phyloP scores from a whole-genome alignment of 2,797 vertebrate species.

The Pteronotus mesoamericanus region DNA sequence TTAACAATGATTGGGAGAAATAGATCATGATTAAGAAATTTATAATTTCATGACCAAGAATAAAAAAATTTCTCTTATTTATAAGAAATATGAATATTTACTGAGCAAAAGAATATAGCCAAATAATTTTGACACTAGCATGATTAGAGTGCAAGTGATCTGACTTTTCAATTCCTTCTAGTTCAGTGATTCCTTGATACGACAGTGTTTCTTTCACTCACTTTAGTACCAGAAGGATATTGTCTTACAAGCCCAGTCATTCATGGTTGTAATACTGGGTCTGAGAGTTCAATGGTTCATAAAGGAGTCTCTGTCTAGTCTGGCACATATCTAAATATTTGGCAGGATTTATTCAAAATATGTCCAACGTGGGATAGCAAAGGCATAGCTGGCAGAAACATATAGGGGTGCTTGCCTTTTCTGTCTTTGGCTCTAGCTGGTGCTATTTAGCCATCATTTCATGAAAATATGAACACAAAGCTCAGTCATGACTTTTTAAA shows the following conservation, averaged over 20 bases:
- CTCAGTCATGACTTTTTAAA: constrained; percentile 20
- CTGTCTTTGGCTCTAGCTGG: neutral
- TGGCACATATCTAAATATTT: neutral
- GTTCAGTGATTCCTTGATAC: neutral
- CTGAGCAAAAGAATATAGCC: neutral
- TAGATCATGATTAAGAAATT: neutral
- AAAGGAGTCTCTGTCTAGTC: neutral
- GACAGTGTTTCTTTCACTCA: constrained; percentile 4
- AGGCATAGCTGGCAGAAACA: neutral
- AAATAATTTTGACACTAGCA: neutral
- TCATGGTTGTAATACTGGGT: neutral
- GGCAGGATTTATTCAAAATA: neutral
- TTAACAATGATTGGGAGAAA: neutral
- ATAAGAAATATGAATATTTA: constrained; percentile 1
- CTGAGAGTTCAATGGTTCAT: neutral
- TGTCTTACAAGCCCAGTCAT: neutral
- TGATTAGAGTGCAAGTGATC: neutral
- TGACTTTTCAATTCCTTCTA: constrained; percentile 11
- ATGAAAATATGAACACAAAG: constrained; percentile 26
- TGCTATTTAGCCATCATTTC: constrained; percentile 19
- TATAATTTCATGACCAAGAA: neutral
- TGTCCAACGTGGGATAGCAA: neutral
- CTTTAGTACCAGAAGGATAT: neutral
- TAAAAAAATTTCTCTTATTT: neutral
- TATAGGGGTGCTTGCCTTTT: neutral